Percentiles rank a stretch among this genome's conserved stretches.
Evolutionary conservation across 2,113 vertebrate genomes (phyloP).

Genomic region (Poeciliopsis turrubarensis): DNA sequence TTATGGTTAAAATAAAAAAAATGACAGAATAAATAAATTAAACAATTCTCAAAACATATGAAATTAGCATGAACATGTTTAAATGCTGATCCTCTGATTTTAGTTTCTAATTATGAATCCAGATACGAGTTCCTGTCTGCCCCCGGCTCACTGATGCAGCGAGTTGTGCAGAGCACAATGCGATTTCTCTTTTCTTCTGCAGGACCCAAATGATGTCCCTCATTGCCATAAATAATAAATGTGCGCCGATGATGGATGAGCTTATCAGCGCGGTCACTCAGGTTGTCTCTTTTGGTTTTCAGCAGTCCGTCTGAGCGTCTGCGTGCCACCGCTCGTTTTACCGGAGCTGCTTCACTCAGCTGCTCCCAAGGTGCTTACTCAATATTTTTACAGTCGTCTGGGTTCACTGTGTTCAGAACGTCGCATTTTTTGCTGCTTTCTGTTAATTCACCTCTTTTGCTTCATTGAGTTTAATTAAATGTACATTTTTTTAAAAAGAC

Average conservation of each 20-base stretch:
- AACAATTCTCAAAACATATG: neutral
- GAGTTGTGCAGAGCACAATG: constrained; percentile 3
- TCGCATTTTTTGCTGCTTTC: neutral
- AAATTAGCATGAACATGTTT: neutral
- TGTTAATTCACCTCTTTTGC: neutral
- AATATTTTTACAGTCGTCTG: neutral
- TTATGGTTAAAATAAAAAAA: neutral
- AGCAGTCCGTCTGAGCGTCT: constrained; percentile 5
- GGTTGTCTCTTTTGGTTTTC: constrained; percentile 8
- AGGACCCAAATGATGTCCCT: constrained; percentile 1
- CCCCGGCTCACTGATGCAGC: neutral
- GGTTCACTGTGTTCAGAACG: neutral
- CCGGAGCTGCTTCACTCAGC: neutral
- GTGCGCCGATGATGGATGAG: constrained; percentile 16
- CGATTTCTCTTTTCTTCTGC: neutral
- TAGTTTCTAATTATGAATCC: neutral
- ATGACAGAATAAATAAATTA: neutral
- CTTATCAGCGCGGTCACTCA: constrained; percentile 10
- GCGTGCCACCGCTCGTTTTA: neutral
- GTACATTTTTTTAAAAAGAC: neutral
- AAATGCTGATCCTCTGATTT: neutral
- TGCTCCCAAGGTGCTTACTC: constrained; percentile 2
- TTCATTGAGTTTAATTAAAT: neutral
- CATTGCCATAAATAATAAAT: constrained; percentile 11
- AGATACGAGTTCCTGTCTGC: neutral